Evolutionary conservation across 2,888 invertebrate species (phyloP).

Genomic region (Lasioglossum figueresi): DNA sequence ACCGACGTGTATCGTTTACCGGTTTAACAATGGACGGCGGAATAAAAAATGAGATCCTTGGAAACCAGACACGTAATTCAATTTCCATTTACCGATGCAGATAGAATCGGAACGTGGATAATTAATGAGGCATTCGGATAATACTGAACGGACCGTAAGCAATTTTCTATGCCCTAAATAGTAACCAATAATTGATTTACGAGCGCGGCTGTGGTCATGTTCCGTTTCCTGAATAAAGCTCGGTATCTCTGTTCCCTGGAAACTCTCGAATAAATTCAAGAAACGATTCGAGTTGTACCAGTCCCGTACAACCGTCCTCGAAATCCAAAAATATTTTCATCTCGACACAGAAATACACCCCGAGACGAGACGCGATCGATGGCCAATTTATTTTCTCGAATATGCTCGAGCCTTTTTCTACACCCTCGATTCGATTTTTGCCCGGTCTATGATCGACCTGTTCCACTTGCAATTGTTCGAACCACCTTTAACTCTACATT

Average conservation of each 20-base stretch:
- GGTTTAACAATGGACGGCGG: background rate
- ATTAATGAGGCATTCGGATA: constrained; percentile 34
- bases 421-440: background rate
- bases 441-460: background rate
- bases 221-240: constrained; percentile 28
- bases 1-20: background rate
- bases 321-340: background rate
- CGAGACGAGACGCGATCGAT: background rate
- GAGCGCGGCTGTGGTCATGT: constrained; percentile 21
- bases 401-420: background rate
- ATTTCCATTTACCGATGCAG: constrained; percentile 17
- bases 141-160: constrained; percentile 34
- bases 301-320: background rate
- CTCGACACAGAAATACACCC: background rate
- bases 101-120: constrained; percentile 21
- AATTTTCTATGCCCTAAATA: constrained; percentile 45
- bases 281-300: constrained; percentile 13
- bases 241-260: background rate
- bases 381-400: background rate
- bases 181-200: constrained; percentile 51
- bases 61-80: constrained; percentile 18
- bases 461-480: background rate
- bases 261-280: constrained; percentile 5
- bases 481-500: background rate
- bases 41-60: constrained; percentile 7